A percentile compares a stretch with the other conserved stretches of the same genome.
Conservation (phyloP, 2,888 invertebrate species). For the Pristionchus maxplancki region DNA sequence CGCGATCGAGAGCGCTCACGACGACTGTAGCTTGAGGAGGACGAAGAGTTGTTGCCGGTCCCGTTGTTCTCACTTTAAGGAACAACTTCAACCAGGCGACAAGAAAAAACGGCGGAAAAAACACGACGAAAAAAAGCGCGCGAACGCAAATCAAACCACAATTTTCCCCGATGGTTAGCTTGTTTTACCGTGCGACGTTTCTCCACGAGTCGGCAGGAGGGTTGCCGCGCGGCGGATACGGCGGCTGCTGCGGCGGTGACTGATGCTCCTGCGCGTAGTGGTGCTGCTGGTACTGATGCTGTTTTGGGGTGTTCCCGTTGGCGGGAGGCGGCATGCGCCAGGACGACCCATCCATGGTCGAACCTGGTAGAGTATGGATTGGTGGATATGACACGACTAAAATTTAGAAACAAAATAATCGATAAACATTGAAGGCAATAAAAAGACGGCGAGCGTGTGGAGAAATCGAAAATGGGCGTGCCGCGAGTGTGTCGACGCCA, state of each 20-base stretch:
- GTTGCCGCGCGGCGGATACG: constrained; percentile 3
- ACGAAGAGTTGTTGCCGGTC: not conserved
- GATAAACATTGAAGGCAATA: not conserved
- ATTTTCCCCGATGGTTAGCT: constrained; percentile 29
- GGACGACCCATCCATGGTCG: constrained; percentile 12
- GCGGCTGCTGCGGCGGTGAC: not conserved
- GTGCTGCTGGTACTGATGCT: constrained; percentile 18
- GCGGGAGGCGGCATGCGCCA: constrained; percentile 4
- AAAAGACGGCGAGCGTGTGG: not conserved
- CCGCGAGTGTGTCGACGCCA: not conserved
- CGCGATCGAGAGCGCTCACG: not conserved
- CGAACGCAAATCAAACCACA: not conserved
- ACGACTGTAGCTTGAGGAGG: not conserved
- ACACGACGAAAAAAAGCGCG: not conserved
- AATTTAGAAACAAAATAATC: not conserved
- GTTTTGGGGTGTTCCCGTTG: not conserved
- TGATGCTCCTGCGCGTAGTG: not conserved
- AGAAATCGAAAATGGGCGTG: constrained; percentile 11
- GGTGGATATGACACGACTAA: not conserved
- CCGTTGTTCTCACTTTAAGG: constrained; percentile 42
- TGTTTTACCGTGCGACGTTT: constrained; percentile 41
- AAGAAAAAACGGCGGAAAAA: not conserved
- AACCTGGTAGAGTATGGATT: not conserved
- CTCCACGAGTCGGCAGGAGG: constrained; percentile 35
- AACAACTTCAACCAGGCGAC: constrained; percentile 10